phyloP scores from a whole-genome alignment of 2,113 vertebrate genomes.

The Lasiurus borealis region DNA sequence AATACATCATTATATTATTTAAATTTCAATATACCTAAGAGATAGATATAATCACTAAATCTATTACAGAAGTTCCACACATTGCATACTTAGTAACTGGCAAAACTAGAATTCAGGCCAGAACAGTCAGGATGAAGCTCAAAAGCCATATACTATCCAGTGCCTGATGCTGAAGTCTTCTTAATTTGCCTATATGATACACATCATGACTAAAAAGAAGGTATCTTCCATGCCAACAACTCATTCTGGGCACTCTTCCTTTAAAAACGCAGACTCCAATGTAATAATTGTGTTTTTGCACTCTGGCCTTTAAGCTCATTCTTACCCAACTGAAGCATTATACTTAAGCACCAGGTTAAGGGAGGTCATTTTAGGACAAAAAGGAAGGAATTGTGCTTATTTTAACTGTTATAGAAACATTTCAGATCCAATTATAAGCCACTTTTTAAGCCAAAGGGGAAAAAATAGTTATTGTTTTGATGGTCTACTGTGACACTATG shows the following conservation, averaged over 20 bases:
- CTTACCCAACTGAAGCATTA: slow-evolving; percentile 42
- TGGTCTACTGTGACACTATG: slow-evolving; percentile 68
- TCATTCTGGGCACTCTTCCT: not conserved
- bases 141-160: slow-evolving; percentile 26
- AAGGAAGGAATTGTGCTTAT: slow-evolving; percentile 60
- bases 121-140: slow-evolving; percentile 7
- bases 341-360: slow-evolving; percentile 19
- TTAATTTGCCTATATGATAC: not conserved
- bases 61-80: not conserved
- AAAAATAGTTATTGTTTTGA: slow-evolving; percentile 77
- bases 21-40: slow-evolving; percentile 9
- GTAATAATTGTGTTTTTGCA: not conserved
- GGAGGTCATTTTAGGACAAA: slow-evolving; percentile 65
- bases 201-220: not conserved
- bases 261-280: slow-evolving; percentile 37
- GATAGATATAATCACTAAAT: slow-evolving; percentile 1
- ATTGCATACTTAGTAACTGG: not conserved
- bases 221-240: not conserved
- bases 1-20: slow-evolving; percentile 2
- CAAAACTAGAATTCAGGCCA: slow-evolving; percentile 48
- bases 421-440: slow-evolving; percentile 77
- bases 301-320: not conserved
- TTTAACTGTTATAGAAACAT: slow-evolving; percentile 79
- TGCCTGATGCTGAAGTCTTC: slow-evolving; percentile 16
- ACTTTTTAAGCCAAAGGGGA: slow-evolving; percentile 74